These are phyloP conservation scores for Stercorarius parasiticus DNA, from an alignment of 2,113 vertebrate genomes.

Conservation along the genomic window DNA sequence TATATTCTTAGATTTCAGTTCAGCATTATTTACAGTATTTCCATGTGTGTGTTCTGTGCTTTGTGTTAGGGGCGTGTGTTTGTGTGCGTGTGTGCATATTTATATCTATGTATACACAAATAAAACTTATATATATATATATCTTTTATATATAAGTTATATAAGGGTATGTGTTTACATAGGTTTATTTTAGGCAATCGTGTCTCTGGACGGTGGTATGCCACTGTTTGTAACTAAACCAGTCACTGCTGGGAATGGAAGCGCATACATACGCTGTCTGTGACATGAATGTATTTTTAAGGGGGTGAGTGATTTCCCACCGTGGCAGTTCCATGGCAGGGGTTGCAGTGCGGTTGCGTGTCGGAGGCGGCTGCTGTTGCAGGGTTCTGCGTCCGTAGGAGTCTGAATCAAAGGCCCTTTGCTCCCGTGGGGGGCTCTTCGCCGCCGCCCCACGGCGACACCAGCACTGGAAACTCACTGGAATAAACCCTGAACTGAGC, in stretches of 20 bases:
- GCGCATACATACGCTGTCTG: fast-evolving
- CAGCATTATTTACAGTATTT: conserved; percentile 25
- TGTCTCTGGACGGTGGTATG: background rate
- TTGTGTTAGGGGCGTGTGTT: background rate
- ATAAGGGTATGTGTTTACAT: conserved; percentile 42
- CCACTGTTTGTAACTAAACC: background rate
- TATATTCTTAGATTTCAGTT: conserved; percentile 42
- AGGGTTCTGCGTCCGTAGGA: background rate
- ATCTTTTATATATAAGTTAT: conserved; percentile 45
- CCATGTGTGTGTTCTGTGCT: background rate
- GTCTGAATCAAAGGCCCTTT: background rate
- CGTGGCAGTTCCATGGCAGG: background rate
- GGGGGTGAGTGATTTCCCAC: background rate
- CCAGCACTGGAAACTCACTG: background rate
- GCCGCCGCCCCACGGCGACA: background rate
- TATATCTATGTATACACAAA: conserved; percentile 53
- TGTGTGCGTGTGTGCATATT: background rate
- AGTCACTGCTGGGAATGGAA: background rate
- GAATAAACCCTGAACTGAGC: background rate
- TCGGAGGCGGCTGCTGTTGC: background rate
- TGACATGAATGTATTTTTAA: background rate
- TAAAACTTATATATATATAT: conserved; percentile 51
- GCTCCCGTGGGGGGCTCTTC: background rate
- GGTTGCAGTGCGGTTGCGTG: fast-evolving
- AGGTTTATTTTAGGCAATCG: background rate